phyloP scores from a whole-genome alignment of 2,888 invertebrate genomes.

The Platycheirus rosarum region DNA sequence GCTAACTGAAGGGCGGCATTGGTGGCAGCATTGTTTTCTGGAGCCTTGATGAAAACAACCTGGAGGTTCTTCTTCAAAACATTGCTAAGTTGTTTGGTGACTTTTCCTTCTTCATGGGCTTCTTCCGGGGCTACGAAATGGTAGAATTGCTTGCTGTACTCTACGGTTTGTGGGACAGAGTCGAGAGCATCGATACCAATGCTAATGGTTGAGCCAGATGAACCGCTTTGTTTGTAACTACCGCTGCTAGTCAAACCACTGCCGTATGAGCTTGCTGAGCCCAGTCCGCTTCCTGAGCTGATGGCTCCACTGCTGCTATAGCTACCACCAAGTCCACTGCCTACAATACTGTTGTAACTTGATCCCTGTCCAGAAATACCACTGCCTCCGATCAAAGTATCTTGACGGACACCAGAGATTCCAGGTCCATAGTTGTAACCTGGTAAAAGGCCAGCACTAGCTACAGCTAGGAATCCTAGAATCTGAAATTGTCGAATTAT shows the following conservation, averaged over 20 bases:
- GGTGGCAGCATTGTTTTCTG: conserved; percentile 79
- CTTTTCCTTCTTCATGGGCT: conserved; percentile 68
- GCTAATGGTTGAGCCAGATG: conserved; percentile 41
- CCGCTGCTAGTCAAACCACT: conserved; percentile 30
- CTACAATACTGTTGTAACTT: not conserved
- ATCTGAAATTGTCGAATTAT: conserved; percentile 1
- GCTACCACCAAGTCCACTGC: not conserved
- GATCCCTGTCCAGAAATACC: not conserved
- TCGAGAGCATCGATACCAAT: conserved; percentile 46
- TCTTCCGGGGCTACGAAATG: conserved; percentile 78
- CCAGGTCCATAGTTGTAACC: conserved; percentile 41
- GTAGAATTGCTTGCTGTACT: conserved; percentile 77
- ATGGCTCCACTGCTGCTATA: not conserved
- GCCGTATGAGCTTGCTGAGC: too few relatives aligned
- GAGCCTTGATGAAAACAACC: conserved; percentile 81
- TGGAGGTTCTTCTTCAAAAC: conserved; percentile 78
- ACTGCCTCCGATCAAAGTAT: not conserved
- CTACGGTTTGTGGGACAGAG: conserved; percentile 46
- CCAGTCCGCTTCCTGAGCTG: conserved; percentile 25
- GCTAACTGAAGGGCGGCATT: conserved; percentile 79
- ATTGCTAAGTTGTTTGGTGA: conserved; percentile 63
- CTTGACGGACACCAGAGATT: conserved; percentile 3
- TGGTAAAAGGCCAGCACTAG: conserved; percentile 12
- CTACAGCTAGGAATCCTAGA: conserved; percentile 31
- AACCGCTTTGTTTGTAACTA: conserved; percentile 24